Base-by-base conservation (phyloP, 2,797 vertebrate genomes). In the Sebastolobus altivelis region DNA sequence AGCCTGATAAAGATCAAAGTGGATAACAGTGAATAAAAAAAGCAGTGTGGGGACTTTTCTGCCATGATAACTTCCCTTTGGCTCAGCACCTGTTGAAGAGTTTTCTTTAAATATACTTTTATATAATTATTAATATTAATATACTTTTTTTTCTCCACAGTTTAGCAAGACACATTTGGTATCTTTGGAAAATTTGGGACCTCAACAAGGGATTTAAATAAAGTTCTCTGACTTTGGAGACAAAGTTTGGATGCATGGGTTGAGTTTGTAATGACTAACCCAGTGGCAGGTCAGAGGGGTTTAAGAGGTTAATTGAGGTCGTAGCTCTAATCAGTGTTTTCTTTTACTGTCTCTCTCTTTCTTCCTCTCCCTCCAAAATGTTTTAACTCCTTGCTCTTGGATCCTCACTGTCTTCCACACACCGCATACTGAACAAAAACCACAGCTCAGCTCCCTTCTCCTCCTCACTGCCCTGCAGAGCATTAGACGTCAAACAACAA, bases 401-500 rank as follows among this genome's bases (percentile, higher is more conserved):
- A 72, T 60, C 72, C 62, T 49, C 65, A 52, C 46, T 9, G 20
- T 37, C 46, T 59, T 69, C 52, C 72, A 77, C 35, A 80, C 33
- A 25, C 40, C 6, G 14, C 6, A 46, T 18, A 18, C 14, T 18
- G 14, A 2, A 6, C 16, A 55, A 56, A 66, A 77, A 66, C 71
- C 74, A 74, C 74, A 49, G n/a, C 27, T 35, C 35, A 2, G 29
- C 63, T 68, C 71, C 79, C 38, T 31, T 67, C 46, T 56, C 38
- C 56, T 77, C 63, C 67, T 55, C 18, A 7, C 70, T 52, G 76
- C 73, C 80, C 85, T 79, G 65, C 71, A 52, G 80, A 68, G 83
- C 71, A 58, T 55, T n/a, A 74, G 61, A 79, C 35, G 69, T 77
- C 83, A 67, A 65, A 72, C 69, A 75, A n/a, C 78, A 65, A 67